Evolutionary conservation across 2,113 vertebrate genomes (phyloP).

Genomic region (Dolichotis patagonum): DNA sequence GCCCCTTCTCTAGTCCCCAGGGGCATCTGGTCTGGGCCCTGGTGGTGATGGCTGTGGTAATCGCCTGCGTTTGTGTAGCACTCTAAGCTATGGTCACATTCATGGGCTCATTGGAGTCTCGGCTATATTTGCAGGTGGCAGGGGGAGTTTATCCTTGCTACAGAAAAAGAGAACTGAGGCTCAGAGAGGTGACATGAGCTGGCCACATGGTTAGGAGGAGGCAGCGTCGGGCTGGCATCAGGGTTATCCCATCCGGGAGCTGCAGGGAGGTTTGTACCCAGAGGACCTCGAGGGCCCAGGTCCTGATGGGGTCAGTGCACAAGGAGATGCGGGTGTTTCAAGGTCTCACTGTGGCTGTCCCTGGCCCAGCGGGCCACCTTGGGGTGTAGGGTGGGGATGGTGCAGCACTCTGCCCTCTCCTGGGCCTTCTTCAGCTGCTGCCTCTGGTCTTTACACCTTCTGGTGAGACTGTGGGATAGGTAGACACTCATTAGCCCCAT

Average conservation of each 20-base stretch:
- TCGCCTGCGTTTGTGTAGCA: background rate
- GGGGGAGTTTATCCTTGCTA: background rate
- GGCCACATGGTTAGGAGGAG: background rate
- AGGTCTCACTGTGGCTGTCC: background rate
- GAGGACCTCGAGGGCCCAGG: background rate
- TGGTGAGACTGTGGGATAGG: background rate
- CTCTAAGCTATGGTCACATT: background rate
- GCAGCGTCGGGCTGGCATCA: background rate
- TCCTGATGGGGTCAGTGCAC: background rate
- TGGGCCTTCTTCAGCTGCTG: background rate
- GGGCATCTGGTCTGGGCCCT: background rate
- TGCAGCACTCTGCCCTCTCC: background rate
- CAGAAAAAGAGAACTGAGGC: background rate
- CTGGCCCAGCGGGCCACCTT: background rate
- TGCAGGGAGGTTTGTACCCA: background rate
- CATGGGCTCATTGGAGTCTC: background rate
- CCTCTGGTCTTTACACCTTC: background rate
- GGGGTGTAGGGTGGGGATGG: background rate
- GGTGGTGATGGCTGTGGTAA: background rate
- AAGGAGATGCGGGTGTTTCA: background rate
- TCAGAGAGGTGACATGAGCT: background rate
- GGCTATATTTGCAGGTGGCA: background rate
- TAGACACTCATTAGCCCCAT: background rate
- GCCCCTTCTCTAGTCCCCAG: background rate
- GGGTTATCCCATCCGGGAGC: background rate